Percentiles rank a stretch among this genome's conserved stretches.
phyloP scores from a whole-genome alignment of 2,888 invertebrate genomes.

The Tillus elongatus region DNA sequence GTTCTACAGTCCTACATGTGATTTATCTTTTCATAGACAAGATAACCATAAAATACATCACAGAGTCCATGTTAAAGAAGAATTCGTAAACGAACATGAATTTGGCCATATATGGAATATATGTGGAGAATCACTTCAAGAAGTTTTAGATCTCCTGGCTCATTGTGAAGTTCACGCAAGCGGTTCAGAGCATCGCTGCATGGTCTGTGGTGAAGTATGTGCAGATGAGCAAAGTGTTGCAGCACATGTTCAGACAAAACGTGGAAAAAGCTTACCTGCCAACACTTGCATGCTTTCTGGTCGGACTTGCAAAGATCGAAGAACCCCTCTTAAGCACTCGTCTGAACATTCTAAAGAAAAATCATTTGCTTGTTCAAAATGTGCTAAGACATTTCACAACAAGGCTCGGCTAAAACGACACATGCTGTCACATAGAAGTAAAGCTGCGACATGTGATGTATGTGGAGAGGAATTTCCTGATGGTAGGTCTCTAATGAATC shows the following conservation, averaged over 20 bases:
- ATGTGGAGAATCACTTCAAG: slow-evolving; percentile 69
- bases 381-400: slow-evolving; percentile 62
- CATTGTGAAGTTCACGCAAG: slow-evolving; percentile 72
- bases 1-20: slow-evolving; percentile 63
- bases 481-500: slow-evolving; percentile 59
- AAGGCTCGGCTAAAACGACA: slow-evolving; percentile 57
- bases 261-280: slow-evolving; percentile 52
- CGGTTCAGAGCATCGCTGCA: slow-evolving; percentile 49
- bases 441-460: slow-evolving; percentile 59
- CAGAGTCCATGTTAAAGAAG: slow-evolving; percentile 39
- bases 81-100: slow-evolving; percentile 41
- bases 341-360: slow-evolving; percentile 60
- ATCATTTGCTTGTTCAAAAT: slow-evolving; percentile 53
- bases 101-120: slow-evolving; percentile 64
- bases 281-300: slow-evolving; percentile 60
- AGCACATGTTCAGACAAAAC: slow-evolving; percentile 52
- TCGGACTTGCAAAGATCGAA: slow-evolving; percentile 58
- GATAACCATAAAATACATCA: slow-evolving; percentile 64
- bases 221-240: slow-evolving; percentile 55
- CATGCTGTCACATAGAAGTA: slow-evolving; percentile 62
- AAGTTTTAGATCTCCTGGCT: slow-evolving; percentile 65
- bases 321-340: slow-evolving; percentile 58
- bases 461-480: slow-evolving; percentile 64
- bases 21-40: slow-evolving; percentile 67
- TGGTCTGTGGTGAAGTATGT: slow-evolving; percentile 57